Evolutionary conservation across 2,888 invertebrate species (phyloP).

Genomic region (Invenusta paracnida): DNA sequence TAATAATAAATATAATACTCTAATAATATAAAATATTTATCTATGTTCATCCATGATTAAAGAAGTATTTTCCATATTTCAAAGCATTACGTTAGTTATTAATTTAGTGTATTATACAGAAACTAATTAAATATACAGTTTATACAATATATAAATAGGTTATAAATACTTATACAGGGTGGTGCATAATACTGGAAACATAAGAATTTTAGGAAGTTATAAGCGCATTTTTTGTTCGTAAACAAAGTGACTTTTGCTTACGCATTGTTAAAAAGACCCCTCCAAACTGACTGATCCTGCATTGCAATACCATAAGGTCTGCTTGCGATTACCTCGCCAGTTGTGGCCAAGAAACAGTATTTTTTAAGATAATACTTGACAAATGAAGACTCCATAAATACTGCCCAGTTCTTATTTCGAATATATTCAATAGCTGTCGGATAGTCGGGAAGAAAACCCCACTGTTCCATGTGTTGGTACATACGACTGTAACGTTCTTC

Average conservation of each 20-base stretch:
- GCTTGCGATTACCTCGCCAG: conserved; percentile 50
- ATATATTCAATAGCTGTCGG: conserved; percentile 73
- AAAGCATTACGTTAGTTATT: too few relatives aligned
- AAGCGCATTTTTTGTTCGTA: too few relatives aligned
- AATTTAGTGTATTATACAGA: too few relatives aligned
- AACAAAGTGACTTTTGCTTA: conserved; percentile 46
- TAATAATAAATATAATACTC: too few relatives aligned
- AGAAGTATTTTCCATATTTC: too few relatives aligned
- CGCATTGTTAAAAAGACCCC: conserved; percentile 46
- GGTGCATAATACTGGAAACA: too few relatives aligned
- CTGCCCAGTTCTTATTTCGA: conserved; percentile 48
- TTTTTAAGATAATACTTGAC: conserved; percentile 48
- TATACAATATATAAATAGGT: too few relatives aligned
- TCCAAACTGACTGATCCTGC: conserved; percentile 48
- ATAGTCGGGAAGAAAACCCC: conserved; percentile 65
- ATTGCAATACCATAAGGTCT: conserved; percentile 51
- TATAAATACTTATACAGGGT: too few relatives aligned
- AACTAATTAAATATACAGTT: too few relatives aligned
- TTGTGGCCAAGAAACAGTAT: conserved; percentile 48
- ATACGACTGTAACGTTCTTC: conserved; percentile 84
- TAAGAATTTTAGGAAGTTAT: too few relatives aligned
- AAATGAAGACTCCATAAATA: conserved; percentile 50
- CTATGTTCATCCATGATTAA: too few relatives aligned
- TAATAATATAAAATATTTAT: too few relatives aligned
- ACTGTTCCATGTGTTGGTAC: conserved; percentile 69